Evolutionary conservation across 2,113 vertebrate genomes (phyloP).

Genomic region (Heterotis niloticus): DNA sequence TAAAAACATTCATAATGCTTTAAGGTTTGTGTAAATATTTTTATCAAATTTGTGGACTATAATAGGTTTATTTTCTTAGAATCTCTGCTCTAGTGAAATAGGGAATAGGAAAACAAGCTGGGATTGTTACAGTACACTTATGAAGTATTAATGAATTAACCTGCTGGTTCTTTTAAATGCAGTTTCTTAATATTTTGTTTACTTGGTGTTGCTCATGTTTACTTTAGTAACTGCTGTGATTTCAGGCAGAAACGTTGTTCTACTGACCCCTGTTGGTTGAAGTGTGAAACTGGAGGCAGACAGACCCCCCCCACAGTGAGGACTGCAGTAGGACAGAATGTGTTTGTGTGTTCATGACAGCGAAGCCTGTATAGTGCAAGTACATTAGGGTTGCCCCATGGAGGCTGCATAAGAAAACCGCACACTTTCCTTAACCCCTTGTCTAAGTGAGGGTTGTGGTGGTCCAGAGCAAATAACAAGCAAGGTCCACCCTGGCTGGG

Average conservation of each 20-base stretch:
- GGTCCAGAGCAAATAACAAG: no score
- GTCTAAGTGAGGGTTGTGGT: no score
- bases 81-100: not conserved
- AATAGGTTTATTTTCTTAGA: not conserved
- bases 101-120: not conserved
- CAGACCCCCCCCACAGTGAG: not conserved
- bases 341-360: not conserved
- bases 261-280: not conserved
- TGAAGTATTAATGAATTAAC: constrained; percentile 25
- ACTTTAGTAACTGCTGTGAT: not conserved
- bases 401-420: not conserved
- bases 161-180: not conserved
- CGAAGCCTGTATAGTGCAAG: constrained; percentile 4
- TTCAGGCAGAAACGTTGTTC: not conserved
- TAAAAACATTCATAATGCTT: not conserved
- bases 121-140: not conserved
- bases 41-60: not conserved
- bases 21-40: constrained; percentile 2
- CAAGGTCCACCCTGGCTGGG: no score
- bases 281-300: not conserved
- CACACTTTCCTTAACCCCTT: not conserved
- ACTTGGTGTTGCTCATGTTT: not conserved
- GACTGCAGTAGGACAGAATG: not conserved
- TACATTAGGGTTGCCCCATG: constrained; percentile 26
- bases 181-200: not conserved